Percentiles rank a stretch among this genome's conserved stretches.
These are phyloP conservation scores for Zoanthus solanderi DNA, from an alignment of 92 coral and sea anemone species.

Conservation along the genomic window DNA sequence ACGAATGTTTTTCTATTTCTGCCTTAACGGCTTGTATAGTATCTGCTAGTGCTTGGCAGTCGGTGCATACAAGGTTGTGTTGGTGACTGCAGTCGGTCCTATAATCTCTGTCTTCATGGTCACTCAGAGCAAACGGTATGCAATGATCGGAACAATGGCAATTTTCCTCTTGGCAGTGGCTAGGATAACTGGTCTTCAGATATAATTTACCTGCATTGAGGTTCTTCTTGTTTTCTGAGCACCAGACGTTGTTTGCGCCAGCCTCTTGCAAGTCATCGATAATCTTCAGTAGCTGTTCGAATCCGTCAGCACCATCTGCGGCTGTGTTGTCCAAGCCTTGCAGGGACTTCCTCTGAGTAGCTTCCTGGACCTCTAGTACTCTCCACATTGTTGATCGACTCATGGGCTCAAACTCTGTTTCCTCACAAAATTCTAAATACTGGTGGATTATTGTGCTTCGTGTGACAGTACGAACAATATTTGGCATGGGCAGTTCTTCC, in stretches of 20 bases:
- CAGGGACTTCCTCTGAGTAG: constrained; percentile 67
- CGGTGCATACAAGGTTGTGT: constrained; percentile 36
- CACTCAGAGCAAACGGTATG: constrained; percentile 50
- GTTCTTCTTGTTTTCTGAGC: background rate
- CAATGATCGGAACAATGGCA: constrained; percentile 67
- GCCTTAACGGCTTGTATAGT: constrained; percentile 20
- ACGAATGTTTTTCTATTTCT: constrained; percentile 19
- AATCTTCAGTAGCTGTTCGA: constrained; percentile 48
- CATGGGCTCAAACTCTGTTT: constrained; percentile 55
- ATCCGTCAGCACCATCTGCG: constrained; percentile 65
- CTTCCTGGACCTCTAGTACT: constrained; percentile 68
- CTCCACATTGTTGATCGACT: constrained; percentile 70
- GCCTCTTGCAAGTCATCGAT: constrained; percentile 53
- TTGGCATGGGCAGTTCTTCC: constrained; percentile 68
- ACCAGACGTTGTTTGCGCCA: constrained; percentile 53
- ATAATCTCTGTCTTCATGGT: constrained; percentile 30
- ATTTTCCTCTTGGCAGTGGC: constrained; percentile 60
- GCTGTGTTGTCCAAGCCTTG: constrained; percentile 77
- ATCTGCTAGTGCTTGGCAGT: constrained; percentile 31
- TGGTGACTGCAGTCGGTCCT: constrained; percentile 20
- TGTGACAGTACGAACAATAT: constrained; percentile 68
- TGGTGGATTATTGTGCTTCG: constrained; percentile 62
- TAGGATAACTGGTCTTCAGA: constrained; percentile 56
- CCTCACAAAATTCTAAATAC: constrained; percentile 59
- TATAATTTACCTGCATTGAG: constrained; percentile 52